Percentiles rank a stretch among this genome's conserved stretches.
These are phyloP conservation scores for Apaloderma vittatum DNA, from an alignment of 2,113 vertebrate species.

Conservation along the genomic window DNA sequence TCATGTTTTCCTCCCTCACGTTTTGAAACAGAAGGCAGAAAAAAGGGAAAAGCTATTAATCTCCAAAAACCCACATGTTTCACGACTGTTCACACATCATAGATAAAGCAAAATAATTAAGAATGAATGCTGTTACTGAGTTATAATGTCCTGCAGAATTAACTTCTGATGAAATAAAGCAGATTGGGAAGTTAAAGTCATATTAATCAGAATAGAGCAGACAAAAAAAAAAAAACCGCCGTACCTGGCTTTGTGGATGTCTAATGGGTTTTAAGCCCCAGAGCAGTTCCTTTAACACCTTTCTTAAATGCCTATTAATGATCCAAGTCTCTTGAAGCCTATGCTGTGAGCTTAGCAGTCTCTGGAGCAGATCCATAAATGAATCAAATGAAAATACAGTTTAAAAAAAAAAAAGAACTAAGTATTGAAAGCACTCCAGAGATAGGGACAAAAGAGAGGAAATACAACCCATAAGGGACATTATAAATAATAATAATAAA, in stretches of 20 bases:
- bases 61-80: not conserved
- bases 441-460: not conserved
- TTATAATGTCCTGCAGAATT: not conserved
- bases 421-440: not conserved
- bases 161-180: slow-evolving; percentile 4
- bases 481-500: not conserved
- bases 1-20: not conserved
- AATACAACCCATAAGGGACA: not conserved
- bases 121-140: not conserved
- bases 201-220: not conserved
- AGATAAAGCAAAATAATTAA: slow-evolving; percentile 11
- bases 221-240: not conserved
- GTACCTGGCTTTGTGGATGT: not conserved
- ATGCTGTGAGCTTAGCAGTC: not conserved
- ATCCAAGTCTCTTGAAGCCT: not conserved
- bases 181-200: not conserved
- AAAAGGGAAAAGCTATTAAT: not conserved
- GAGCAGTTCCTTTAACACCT: not conserved
- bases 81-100: not conserved
- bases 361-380: not conserved
- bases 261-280: not conserved
- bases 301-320: not conserved
- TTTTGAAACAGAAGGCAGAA: slow-evolving; percentile 16
- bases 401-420: not conserved
- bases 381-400: not conserved